A percentile compares a stretch with the other conserved stretches of the same genome.
phyloP scores from a whole-genome alignment of 2,888 invertebrate genomes.

The Drosophila kanekoi region DNA sequence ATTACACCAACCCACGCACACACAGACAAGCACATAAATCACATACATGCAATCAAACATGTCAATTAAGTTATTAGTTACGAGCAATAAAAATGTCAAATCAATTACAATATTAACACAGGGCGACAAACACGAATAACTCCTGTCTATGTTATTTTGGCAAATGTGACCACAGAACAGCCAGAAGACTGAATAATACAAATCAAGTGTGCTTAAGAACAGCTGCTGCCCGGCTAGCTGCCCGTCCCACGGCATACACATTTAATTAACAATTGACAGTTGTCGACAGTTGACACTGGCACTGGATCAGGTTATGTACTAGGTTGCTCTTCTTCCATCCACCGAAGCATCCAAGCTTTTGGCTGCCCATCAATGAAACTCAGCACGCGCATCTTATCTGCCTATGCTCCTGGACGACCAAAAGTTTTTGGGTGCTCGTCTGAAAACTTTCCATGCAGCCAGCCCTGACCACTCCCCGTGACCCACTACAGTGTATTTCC shows the following conservation, averaged over 20 bases:
- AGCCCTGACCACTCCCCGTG: constrained; percentile 5
- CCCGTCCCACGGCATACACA: constrained; percentile 20
- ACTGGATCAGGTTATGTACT: constrained; percentile 4
- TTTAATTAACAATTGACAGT: constrained; percentile 78
- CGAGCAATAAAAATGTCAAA: constrained; percentile 73
- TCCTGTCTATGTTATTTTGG: neutral
- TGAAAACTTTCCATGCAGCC: constrained; percentile 41
- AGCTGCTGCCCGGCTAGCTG: constrained; percentile 32
- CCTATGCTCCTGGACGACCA: constrained; percentile 32
- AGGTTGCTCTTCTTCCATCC: neutral
- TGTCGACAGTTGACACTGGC: constrained; percentile 60
- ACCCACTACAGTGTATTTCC: neutral
- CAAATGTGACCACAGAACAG: constrained; percentile 4
- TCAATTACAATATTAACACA: constrained; percentile 51
- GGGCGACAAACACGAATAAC: constrained; percentile 32
- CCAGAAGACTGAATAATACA: constrained; percentile 31
- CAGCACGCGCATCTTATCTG: constrained; percentile 50
- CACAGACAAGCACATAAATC: constrained; percentile 15
- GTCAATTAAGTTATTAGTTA: constrained; percentile 73
- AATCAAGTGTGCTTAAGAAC: constrained; percentile 68
- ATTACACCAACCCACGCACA: constrained; percentile 9
- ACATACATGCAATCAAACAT: constrained; percentile 37
- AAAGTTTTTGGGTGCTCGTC: constrained; percentile 42
- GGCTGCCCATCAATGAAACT: constrained; percentile 70
- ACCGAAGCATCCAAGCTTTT: constrained; percentile 2